Conservation (phyloP, 2,888 invertebrate genomes). For the Epinotia brunnichana region DNA sequence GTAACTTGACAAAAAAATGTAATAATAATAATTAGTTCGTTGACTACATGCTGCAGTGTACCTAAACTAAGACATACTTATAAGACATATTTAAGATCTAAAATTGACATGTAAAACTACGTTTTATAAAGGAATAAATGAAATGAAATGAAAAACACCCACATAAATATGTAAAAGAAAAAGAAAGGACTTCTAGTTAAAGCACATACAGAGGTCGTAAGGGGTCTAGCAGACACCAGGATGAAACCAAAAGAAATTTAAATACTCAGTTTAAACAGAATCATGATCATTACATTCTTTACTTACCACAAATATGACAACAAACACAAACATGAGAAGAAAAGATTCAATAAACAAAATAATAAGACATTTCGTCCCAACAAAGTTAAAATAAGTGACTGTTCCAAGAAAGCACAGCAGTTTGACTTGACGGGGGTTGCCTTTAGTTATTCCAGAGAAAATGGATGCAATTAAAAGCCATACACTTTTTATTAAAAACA, state of each 20-base stretch:
- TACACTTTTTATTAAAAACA: slow-evolving; percentile 28
- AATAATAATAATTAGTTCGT: too few relatives aligned
- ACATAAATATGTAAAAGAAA: slow-evolving; percentile 2
- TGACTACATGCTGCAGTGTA: too few relatives aligned
- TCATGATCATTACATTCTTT: too few relatives aligned
- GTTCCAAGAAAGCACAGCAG: not conserved
- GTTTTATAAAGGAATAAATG: too few relatives aligned
- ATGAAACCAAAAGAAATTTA: not conserved
- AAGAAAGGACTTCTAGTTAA: not conserved
- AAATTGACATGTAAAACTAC: too few relatives aligned
- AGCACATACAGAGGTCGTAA: not conserved
- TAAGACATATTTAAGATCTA: too few relatives aligned
- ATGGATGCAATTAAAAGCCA: slow-evolving; percentile 15
- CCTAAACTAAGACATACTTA: too few relatives aligned
- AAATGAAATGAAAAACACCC: too few relatives aligned
- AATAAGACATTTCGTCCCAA: not conserved
- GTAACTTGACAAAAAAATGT: too few relatives aligned
- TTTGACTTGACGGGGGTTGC: slow-evolving; percentile 18
- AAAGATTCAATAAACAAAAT: slow-evolving; percentile 11
- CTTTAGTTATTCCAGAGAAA: not conserved
- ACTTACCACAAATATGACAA: not conserved
- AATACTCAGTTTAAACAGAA: not conserved
- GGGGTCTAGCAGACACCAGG: not conserved
- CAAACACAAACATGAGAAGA: not conserved
- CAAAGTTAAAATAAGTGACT: slow-evolving; percentile 12